Conservation (phyloP, 2,888 invertebrate genomes). For the Furcula furcula region DNA sequence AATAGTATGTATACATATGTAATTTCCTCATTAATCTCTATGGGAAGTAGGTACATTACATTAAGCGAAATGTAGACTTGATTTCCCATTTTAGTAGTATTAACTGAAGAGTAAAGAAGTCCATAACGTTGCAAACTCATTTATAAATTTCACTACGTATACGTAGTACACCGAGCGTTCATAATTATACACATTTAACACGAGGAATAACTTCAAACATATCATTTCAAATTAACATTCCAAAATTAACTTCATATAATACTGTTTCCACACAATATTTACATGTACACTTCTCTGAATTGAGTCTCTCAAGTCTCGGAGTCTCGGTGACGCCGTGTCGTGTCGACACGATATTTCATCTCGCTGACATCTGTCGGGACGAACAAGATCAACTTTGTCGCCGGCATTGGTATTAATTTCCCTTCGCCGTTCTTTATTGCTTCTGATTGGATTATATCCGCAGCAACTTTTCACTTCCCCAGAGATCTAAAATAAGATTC, state of each 20-base stretch:
- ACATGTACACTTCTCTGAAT: conserved; percentile 34
- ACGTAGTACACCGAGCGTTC: no score
- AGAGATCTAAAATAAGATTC: conserved; percentile 54
- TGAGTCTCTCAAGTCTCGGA: conserved; percentile 27
- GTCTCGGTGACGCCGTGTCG: conserved; percentile 32
- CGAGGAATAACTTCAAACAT: no score
- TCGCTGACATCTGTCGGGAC: conserved; percentile 63
- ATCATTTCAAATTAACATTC: conserved; percentile 1
- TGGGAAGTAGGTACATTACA: no score
- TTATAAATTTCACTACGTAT: no score
- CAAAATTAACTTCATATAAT: not conserved
- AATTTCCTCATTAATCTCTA: no score
- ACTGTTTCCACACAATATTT: conserved; percentile 5
- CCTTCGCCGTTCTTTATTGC: conserved; percentile 64
- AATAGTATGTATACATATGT: no score
- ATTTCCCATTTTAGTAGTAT: no score
- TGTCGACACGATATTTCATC: conserved; percentile 63
- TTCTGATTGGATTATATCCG: conserved; percentile 72
- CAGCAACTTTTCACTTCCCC: conserved; percentile 56
- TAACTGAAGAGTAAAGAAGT: no score
- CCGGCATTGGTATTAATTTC: conserved; percentile 68
- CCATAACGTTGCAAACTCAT: no score
- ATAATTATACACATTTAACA: no score
- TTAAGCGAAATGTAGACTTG: no score
- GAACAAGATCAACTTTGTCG: conserved; percentile 67